phyloP scores from a whole-genome alignment of 2,888 invertebrate genomes.

The Epistrophe eligans region DNA sequence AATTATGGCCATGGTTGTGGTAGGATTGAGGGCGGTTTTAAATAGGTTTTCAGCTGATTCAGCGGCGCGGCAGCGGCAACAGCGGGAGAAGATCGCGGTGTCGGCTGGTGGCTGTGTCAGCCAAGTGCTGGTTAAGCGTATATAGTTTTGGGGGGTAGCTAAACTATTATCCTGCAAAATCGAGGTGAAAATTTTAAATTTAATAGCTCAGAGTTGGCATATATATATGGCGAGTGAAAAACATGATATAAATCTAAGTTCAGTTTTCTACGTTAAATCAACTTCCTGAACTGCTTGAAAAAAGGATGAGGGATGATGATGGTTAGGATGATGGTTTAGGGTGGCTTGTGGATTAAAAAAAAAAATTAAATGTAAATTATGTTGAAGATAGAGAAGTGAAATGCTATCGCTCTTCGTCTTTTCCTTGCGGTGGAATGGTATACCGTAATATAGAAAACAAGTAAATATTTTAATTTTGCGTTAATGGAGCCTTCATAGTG shows the following conservation, averaged over 20 bases:
- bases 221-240: slow-evolving; percentile 45
- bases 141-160: slow-evolving; percentile 9
- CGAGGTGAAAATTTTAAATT: slow-evolving; percentile 74
- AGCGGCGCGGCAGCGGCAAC: slow-evolving; percentile 48
- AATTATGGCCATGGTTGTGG: slow-evolving; percentile 72
- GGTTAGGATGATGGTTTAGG: neutral
- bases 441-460: slow-evolving; percentile 59
- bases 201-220: slow-evolving; percentile 63
- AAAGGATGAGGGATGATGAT: slow-evolving; percentile 29
- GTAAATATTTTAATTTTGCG: slow-evolving; percentile 75
- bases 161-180: slow-evolving; percentile 68
- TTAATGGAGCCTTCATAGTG: slow-evolving; percentile 67
- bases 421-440: slow-evolving; percentile 34
- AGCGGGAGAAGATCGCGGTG: neutral
- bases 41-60: slow-evolving; percentile 74
- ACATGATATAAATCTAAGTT: slow-evolving; percentile 71
- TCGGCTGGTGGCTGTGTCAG: neutral
- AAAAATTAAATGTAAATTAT: slow-evolving; percentile 16
- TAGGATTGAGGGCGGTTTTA: slow-evolving; percentile 60
- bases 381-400: neutral
- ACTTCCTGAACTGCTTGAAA: slow-evolving; percentile 32
- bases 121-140: slow-evolving; percentile 13
- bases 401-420: slow-evolving; percentile 16
- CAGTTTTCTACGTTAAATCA: slow-evolving; percentile 67
- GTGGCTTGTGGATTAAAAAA: neutral